Conservation (phyloP, 2,888 invertebrate genomes). For the Apamea epomidion region DNA sequence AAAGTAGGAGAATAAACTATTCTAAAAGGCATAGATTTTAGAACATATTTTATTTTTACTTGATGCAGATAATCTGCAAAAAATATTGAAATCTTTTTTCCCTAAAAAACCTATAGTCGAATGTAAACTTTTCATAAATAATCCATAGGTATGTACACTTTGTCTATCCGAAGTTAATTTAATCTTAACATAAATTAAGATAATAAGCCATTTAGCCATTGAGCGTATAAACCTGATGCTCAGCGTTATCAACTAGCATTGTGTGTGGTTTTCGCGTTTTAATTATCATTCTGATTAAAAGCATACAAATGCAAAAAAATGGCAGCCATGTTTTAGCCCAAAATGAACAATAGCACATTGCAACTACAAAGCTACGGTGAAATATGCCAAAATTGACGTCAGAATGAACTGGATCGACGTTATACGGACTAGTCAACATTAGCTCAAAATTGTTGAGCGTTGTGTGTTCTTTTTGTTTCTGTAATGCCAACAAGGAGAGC, state of each 20-base stretch:
- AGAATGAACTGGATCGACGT: not conserved
- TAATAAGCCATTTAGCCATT: not conserved
- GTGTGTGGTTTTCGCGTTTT: not conserved
- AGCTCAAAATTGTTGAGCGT: not conserved
- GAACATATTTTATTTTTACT: no score
- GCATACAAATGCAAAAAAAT: not conserved
- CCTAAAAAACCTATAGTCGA: not conserved
- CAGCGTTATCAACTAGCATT: not conserved
- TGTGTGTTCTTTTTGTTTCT: not conserved
- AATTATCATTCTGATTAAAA: conserved; percentile 4
- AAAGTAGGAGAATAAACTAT: no score
- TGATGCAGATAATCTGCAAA: no score
- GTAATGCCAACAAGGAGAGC: no score
- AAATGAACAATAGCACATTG: conserved; percentile 10
- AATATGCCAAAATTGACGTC: not conserved
- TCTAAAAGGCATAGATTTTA: no score
- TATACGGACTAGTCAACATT: not conserved
- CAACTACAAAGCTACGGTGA: not conserved
- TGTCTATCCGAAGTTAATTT: not conserved
- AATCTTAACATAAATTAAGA: not conserved
- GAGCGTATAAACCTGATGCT: not conserved
- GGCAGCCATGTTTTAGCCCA: not conserved
- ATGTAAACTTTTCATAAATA: not conserved
- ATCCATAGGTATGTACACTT: not conserved
- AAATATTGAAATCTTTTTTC: no score